Evolutionary conservation across 2,888 invertebrate genomes (phyloP), one percentile per base, ranked within the genome.

Genomic region (Byasa hedistus): DNA sequence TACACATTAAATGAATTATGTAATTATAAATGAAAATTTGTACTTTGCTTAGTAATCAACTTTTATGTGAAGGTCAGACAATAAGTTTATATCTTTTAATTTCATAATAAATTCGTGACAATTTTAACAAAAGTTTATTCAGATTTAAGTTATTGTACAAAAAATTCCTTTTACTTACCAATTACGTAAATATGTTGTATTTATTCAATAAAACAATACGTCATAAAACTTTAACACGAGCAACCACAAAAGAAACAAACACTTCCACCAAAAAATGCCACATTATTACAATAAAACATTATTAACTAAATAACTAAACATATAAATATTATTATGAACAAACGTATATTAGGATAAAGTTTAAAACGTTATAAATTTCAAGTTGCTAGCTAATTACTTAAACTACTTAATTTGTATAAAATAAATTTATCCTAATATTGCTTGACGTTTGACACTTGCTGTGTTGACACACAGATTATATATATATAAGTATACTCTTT

Each of bases 241-340:
- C 68, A 68, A 68, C 60, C 69, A 73, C 71, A 74, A 69, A 72
- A 74, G 73, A 76, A 71, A 73, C 72, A 73, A 70, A 72, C 67
- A 70, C 71, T 70, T 71, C 63, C 65, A 67, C 70, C 68, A 72
- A 77, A 79, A 79, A 77, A 80, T 80, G 79, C 76, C 81, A 76
- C 52, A 74, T 67, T 54, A 64, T 61, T 76, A 70, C 71, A 72
- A n/a, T n/a, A 48, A 69, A 71, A 72, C 72, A 69, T 65, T 69
- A 68, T 51, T 58, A 48, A 57, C 59, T 51, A 58, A 57, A 39
- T 10, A 57, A 52, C 27, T 54, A 57, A 2, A 22, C 32, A 63
- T 5, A 44, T 54, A 55, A 27, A 57, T 15, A 32, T 39, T 56
- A 59, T 65, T 68, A 70, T 69, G 71, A 69, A 27, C 44, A 39